Evolutionary conservation across 35 echinoderm and acorn worm species (phyloP).

Genomic region (Acanthaster planci): DNA sequence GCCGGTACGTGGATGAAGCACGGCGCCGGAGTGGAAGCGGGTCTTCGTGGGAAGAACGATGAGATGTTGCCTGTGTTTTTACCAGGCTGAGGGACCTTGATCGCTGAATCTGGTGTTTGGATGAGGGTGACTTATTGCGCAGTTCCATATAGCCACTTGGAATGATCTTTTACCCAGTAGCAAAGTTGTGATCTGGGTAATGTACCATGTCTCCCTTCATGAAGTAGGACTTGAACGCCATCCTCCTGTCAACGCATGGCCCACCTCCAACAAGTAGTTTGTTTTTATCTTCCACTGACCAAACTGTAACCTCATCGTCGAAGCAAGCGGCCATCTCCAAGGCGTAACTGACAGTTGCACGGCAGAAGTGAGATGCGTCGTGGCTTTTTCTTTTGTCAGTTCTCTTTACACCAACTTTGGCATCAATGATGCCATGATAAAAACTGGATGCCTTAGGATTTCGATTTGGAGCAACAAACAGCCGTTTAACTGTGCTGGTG

Average conservation of each 20-base stretch:
- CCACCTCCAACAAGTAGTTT: conserved; percentile 29
- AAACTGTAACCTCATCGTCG: neutral
- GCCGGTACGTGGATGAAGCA: neutral
- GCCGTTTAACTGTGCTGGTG: neutral
- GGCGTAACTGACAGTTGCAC: conserved; percentile 13
- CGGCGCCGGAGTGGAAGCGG: neutral
- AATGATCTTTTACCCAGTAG: conserved; percentile 18
- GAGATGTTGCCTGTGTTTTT: neutral
- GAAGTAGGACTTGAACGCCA: conserved; percentile 6
- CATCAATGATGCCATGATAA: neutral
- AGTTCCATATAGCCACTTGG: conserved; percentile 18
- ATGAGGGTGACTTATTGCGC: too few species aligned
- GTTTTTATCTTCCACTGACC: conserved; percentile 20
- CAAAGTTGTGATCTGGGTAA: conserved; percentile 15
- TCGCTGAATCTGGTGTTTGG: neutral
- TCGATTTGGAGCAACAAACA: conserved; percentile 18
- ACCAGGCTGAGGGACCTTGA: neutral
- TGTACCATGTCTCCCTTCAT: neutral
- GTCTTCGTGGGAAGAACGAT: neutral
- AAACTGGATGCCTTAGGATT: neutral
- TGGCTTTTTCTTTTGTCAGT: neutral
- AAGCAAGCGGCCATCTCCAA: conserved; percentile 22
- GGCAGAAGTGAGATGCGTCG: neutral
- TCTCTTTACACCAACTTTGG: conserved; percentile 18
- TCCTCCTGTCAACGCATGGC: neutral